phyloP scores from a whole-genome alignment of 2,797 vertebrate genomes.

The Parotocinclus haroldoi region DNA sequence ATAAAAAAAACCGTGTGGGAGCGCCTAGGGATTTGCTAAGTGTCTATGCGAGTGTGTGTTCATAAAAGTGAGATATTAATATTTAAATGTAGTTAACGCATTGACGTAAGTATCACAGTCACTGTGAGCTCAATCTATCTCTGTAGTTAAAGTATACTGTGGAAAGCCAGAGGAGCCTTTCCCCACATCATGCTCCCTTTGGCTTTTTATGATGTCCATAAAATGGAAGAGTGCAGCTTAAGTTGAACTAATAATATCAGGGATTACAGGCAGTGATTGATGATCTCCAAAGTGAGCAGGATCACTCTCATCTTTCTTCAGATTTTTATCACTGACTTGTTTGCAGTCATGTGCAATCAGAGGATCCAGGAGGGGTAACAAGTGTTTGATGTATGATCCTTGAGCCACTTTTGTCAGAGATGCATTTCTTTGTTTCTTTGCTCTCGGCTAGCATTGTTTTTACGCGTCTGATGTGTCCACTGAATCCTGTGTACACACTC shows the following conservation, averaged over 20 bases:
- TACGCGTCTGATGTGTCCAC: slow-evolving; percentile 62
- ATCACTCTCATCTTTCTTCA: slow-evolving; percentile 94
- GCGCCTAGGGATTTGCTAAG: neutral
- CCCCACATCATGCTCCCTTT: slow-evolving; percentile 51
- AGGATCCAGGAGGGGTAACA: slow-evolving; percentile 87
- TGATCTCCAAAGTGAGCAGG: slow-evolving; percentile 86
- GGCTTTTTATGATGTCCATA: slow-evolving; percentile 84
- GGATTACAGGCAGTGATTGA: slow-evolving; percentile 84
- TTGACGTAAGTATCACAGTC: slow-evolving; percentile 31
- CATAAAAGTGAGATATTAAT: slow-evolving; percentile 30
- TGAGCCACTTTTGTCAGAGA: slow-evolving; percentile 87
- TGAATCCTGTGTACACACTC: slow-evolving; percentile 64
- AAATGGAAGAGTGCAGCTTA: slow-evolving; percentile 88
- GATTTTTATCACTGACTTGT: slow-evolving; percentile 93
- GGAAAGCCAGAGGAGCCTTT: slow-evolving; percentile 46
- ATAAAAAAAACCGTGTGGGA: neutral
- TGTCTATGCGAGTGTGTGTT: slow-evolving; percentile 6
- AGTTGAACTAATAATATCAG: slow-evolving; percentile 90
- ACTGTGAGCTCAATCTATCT: slow-evolving; percentile 30
- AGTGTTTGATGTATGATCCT: slow-evolving; percentile 92
- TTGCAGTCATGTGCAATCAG: slow-evolving; percentile 91
- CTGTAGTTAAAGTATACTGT: slow-evolving; percentile 50
- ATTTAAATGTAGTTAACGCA: slow-evolving; percentile 19
- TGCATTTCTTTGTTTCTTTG: slow-evolving; percentile 65
- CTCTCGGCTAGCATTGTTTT: slow-evolving; percentile 58